Conservation (phyloP, 2,888 invertebrate genomes). For the Phasia obesa region DNA sequence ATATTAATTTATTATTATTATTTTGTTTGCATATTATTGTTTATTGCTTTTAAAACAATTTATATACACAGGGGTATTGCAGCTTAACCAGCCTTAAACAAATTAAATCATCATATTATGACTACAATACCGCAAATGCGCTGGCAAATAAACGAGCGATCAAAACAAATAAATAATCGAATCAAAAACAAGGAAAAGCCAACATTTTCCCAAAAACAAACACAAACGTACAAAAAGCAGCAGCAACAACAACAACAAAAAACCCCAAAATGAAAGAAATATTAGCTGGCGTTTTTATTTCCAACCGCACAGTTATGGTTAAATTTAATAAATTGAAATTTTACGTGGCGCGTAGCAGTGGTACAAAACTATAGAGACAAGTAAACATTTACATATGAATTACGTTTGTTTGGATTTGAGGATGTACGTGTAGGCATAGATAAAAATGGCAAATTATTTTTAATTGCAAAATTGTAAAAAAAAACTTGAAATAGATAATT, state of each 20-base stretch:
- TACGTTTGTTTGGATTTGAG: not conserved
- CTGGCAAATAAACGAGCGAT: constrained; percentile 25
- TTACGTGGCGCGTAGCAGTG: constrained; percentile 52
- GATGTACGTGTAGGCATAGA: not conserved
- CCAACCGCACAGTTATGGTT: constrained; percentile 65
- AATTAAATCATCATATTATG: constrained; percentile 59
- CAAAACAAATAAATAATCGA: constrained; percentile 35
- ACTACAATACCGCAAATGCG: constrained; percentile 12
- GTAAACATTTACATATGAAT: not conserved
- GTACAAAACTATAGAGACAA: constrained; percentile 8
- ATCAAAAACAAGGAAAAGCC: constrained; percentile 14
- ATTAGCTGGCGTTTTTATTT: constrained; percentile 67
- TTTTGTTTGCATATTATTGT: constrained; percentile 46
- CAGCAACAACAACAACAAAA: constrained; percentile 17
- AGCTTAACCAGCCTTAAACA: constrained; percentile 59
- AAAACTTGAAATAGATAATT: not conserved
- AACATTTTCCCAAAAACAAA: constrained; percentile 28
- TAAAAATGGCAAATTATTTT: constrained; percentile 10
- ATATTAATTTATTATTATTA: constrained; percentile 45
- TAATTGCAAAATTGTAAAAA: not conserved
- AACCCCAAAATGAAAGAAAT: constrained; percentile 67
- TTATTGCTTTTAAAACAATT: constrained; percentile 54
- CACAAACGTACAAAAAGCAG: not conserved
- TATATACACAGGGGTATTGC: constrained; percentile 45
- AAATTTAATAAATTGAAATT: constrained; percentile 66